Evolutionary conservation across 2,113 vertebrate genomes (phyloP).

Genomic region (Melanotaenia duboulayi): DNA sequence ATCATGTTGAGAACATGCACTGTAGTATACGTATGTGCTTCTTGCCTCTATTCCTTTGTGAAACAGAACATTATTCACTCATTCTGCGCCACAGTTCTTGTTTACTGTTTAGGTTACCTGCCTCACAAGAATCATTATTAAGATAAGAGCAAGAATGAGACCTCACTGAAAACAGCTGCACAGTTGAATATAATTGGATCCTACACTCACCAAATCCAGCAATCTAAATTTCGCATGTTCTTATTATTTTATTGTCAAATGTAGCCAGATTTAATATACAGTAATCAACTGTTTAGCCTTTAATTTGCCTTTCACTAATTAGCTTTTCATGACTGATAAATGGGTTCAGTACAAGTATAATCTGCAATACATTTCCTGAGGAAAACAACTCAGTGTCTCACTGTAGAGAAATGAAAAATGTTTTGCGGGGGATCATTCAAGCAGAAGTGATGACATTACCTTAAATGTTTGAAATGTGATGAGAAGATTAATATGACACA

Average conservation of each 20-base stretch:
- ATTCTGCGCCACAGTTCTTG: constrained; percentile 26
- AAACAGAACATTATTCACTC: constrained; percentile 41
- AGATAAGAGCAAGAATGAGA: constrained; percentile 36
- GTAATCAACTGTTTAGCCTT: constrained; percentile 17
- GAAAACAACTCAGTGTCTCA: constrained; percentile 18
- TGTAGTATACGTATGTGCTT: constrained; percentile 47
- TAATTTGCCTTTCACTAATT: constrained; percentile 44
- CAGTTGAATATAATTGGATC: constrained; percentile 38
- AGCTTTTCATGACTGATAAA: constrained; percentile 38
- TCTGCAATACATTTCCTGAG: constrained; percentile 26
- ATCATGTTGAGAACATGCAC: constrained; percentile 61
- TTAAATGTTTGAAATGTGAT: constrained; percentile 39
- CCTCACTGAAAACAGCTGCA: constrained; percentile 18
- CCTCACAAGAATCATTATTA: constrained; percentile 38
- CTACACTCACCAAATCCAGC: constrained; percentile 15
- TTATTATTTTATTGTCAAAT: constrained; percentile 37
- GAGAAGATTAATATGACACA: constrained; percentile 28
- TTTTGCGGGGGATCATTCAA: constrained; percentile 18
- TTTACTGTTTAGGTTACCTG: constrained; percentile 34
- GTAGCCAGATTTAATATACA: constrained; percentile 38
- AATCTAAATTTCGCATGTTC: constrained; percentile 25
- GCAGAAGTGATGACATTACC: constrained; percentile 8
- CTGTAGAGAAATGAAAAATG: constrained; percentile 9
- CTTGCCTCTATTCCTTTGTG: constrained; percentile 31
- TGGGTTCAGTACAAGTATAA: constrained; percentile 44